These are phyloP conservation scores for Lasioglossum leucozonium DNA, from an alignment of 2,888 invertebrate genomes.

Conservation along the genomic window DNA sequence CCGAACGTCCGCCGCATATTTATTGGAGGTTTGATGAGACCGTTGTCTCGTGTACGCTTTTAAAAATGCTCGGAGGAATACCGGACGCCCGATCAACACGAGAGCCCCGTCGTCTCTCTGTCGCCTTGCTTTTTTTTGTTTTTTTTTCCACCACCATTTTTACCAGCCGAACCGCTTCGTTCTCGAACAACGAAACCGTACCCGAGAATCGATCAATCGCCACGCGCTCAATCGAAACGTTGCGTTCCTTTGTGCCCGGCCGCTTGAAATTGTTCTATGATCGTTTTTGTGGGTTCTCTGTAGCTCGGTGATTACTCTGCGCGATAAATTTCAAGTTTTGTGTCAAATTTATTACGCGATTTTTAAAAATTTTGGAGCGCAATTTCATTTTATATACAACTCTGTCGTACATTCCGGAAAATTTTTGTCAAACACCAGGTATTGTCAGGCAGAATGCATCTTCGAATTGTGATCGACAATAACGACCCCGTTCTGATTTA, in stretches of 20 bases:
- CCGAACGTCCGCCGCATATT: conserved; percentile 23
- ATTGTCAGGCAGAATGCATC: background rate
- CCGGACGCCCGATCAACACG: background rate
- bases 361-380: background rate
- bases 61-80: conserved; percentile 11
- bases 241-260: background rate
- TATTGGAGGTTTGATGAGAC: conserved; percentile 31
- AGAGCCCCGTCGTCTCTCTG: background rate
- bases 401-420: background rate
- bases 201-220: background rate
- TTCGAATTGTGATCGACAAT: background rate
- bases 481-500: background rate
- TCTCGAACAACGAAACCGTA: background rate
- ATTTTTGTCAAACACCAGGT: background rate
- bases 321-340: background rate
- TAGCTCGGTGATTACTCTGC: background rate
- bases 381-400: background rate
- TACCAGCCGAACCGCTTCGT: background rate
- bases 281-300: background rate
- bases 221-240: background rate
- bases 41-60: conserved; percentile 26
- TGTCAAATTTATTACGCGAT: background rate
- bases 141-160: background rate
- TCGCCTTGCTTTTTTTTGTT: background rate
- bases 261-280: background rate